These are phyloP conservation scores for Sciurus niger DNA, from an alignment of 2,113 vertebrate genomes.

Conservation along the genomic window DNA sequence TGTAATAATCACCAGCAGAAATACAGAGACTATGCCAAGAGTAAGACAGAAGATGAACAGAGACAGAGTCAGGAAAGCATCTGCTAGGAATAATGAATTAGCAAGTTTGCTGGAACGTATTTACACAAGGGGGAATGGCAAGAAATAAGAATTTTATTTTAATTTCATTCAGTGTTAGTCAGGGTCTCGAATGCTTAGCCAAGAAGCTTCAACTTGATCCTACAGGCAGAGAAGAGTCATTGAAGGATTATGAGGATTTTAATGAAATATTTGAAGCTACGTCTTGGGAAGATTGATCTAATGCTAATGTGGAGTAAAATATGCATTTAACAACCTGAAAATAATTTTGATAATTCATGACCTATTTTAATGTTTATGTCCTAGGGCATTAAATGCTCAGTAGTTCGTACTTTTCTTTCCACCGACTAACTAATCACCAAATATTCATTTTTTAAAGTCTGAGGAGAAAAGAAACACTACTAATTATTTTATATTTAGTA, in stretches of 20 bases:
- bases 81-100: constrained; percentile 50
- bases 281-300: constrained; percentile 50
- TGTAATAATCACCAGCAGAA: constrained; percentile 22
- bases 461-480: not conserved
- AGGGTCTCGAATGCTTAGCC: not conserved
- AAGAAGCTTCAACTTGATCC: not conserved
- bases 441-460: not conserved
- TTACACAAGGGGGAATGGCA: not conserved
- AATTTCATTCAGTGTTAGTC: not conserved
- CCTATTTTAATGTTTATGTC: not conserved
- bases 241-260: not conserved
- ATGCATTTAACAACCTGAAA: not conserved
- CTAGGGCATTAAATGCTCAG: not conserved
- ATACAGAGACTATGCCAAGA: not conserved
- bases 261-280: constrained; percentile 14
- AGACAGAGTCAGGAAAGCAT: not conserved
- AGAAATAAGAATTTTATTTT: constrained; percentile 39
- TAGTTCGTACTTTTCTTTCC: not conserved
- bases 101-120: not conserved
- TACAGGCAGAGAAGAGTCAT: not conserved
- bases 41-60: not conserved
- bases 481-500: not conserved
- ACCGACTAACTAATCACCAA: not conserved
- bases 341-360: not conserved
- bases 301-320: not conserved